Base-by-base conservation (phyloP, 2,888 invertebrate genomes). In the Lobophora halterata region DNA sequence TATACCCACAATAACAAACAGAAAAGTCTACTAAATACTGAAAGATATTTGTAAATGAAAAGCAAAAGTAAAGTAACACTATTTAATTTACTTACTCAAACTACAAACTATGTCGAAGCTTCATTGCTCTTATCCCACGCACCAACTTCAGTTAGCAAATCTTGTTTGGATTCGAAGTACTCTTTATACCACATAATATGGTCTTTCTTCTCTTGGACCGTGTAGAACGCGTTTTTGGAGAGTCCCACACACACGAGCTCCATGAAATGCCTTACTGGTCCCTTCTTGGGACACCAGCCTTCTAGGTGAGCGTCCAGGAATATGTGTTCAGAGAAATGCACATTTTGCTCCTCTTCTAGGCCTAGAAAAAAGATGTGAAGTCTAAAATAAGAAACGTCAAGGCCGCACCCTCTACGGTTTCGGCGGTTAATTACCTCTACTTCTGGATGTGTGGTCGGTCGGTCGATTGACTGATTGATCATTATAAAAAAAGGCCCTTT, bases 211-310 rank as follows among this genome's bases (percentile, higher is more conserved):
- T 97, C 95, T 49, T 92, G 77, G 0, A 94, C 95, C 0, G 95
- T 95, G 60, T 98, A 89, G 76, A 95, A 96, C 0, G 97, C 93
- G 85, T 99, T 99, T 77, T 97, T 97, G 0, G 97, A 97, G 1
- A 99, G 88, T 3, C 98, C 99, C 0, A 94, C 91, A 55, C 95
- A 94, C 0, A 99, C 98, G 3, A 99, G 88, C 65, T 99, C 98
- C 99, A 99, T 99, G 72, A 97, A 99, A 76, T 98, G 96, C 3
- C 97, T 90, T 50, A 99, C 89, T 0, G 99, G 98, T 0, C 98
- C 99, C 55, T 89, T 91, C 25, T 86, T 89, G 0, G 99, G 98
- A 70, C 99, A 98, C 95, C 97, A 97, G 0, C 89, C 91, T 58
- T 94, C 93, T 7, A 99, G 86, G 67, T 95, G 92, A 7, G 91